Evolutionary conservation across 37 sponge, comb jelly and placozoan species (phyloP).

Genomic region (Ephydatia muelleri): DNA sequence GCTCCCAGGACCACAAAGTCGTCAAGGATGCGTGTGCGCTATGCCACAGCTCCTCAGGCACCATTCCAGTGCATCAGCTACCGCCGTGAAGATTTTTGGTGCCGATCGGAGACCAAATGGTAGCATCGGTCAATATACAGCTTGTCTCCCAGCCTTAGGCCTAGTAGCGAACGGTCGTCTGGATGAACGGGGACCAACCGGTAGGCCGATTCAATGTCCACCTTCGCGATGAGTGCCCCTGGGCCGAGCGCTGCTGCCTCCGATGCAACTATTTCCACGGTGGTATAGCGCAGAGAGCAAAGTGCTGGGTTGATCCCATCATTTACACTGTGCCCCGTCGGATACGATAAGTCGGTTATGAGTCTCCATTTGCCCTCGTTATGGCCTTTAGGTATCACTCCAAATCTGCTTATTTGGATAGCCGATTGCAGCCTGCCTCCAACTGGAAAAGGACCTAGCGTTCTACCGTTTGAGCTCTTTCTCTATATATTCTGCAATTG

Average conservation of each 20-base stretch:
- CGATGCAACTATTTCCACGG: background rate
- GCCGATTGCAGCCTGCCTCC: too few relatives aligned
- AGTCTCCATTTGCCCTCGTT: too few relatives aligned
- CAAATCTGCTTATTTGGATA: too few relatives aligned
- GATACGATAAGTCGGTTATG: too few relatives aligned
- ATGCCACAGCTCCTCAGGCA: too few relatives aligned
- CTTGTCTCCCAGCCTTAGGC: background rate
- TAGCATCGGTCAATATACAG: slow-evolving; percentile 13
- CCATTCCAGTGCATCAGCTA: slow-evolving; percentile 32
- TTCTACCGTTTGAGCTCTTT: too few relatives aligned
- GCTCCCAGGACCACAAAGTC: slow-evolving; percentile 42
- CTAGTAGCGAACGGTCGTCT: background rate
- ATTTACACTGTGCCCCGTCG: too few relatives aligned
- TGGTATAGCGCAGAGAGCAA: background rate
- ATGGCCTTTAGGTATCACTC: too few relatives aligned
- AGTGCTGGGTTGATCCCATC: slow-evolving; percentile 6
- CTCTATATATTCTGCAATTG: background rate
- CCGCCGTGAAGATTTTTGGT: slow-evolving; percentile 20
- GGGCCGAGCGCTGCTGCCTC: too few relatives aligned
- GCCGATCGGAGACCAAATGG: slow-evolving; percentile 32
- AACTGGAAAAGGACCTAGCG: background rate
- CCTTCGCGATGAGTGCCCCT: background rate
- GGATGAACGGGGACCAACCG: slow-evolving; percentile 1
- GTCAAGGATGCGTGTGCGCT: slow-evolving; percentile 13
- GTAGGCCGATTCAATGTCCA: background rate